Percentiles rank a stretch among this genome's conserved stretches.
Conservation (phyloP, 2,797 vertebrate species). For the Phrynocephalus vlangalii region DNA sequence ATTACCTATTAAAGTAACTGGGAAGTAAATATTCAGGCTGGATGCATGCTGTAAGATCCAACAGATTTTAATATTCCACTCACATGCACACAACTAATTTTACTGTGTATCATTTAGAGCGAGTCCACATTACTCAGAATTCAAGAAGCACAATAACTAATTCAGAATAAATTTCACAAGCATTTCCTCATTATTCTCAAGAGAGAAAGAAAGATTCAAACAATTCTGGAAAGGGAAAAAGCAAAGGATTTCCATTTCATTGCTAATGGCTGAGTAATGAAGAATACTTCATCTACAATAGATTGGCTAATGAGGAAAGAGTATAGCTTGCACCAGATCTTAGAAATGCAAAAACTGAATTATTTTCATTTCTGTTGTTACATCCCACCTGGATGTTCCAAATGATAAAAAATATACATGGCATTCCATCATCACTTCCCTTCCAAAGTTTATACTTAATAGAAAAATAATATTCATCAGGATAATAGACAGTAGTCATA, state of each 20-base stretch:
- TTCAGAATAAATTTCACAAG: conserved; percentile 7
- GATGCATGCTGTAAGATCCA: background rate
- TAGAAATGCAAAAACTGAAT: background rate
- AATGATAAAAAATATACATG: background rate
- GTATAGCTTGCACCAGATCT: background rate
- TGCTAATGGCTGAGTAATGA: conserved; percentile 5
- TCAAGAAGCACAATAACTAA: background rate
- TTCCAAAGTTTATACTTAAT: background rate
- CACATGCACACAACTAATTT: background rate
- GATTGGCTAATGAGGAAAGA: background rate
- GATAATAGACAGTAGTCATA: background rate
- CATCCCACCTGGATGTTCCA: background rate
- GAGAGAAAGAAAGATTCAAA: background rate
- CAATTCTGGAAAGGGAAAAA: background rate
- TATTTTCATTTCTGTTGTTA: background rate
- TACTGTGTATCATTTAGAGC: background rate
- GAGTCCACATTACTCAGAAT: background rate
- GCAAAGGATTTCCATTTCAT: background rate
- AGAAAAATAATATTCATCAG: background rate
- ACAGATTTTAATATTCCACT: background rate
- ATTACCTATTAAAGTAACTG: background rate
- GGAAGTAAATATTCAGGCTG: background rate
- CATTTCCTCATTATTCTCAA: conserved; percentile 20
- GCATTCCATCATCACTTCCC: background rate
- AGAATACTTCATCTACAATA: background rate